Conservation (phyloP, 2,888 invertebrate species). For the Heliconius erato region DNA sequence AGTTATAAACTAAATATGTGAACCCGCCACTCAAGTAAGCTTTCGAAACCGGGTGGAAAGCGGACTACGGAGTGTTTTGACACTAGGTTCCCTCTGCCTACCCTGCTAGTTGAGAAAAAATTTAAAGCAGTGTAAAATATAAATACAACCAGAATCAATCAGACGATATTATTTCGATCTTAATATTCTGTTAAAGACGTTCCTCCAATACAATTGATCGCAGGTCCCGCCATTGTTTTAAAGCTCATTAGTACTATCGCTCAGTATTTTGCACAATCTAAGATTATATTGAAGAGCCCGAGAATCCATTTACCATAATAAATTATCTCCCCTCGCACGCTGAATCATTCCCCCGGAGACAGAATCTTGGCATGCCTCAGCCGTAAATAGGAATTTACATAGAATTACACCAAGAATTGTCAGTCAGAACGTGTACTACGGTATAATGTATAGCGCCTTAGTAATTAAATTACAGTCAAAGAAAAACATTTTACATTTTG, state of each 20-base stretch:
- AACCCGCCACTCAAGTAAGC: no score
- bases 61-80: neutral
- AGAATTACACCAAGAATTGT: slow-evolving; percentile 57
- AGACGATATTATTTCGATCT: neutral
- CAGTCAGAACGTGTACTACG: slow-evolving; percentile 36
- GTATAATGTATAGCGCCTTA: neutral
- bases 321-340: slow-evolving; percentile 37
- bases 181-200: neutral
- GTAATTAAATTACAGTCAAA: neutral
- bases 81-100: neutral
- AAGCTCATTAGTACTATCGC: slow-evolving; percentile 15
- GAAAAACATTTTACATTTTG: neutral
- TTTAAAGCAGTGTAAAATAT: no score
- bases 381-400: slow-evolving; percentile 62
- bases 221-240: neutral
- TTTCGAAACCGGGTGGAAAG: no score
- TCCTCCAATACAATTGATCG: neutral
- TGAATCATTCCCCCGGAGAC: slow-evolving; percentile 38
- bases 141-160: neutral
- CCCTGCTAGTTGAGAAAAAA: no score
- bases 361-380: slow-evolving; percentile 55
- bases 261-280: slow-evolving; percentile 35
- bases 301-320: slow-evolving; percentile 40
- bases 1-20: no score
- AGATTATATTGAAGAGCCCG: slow-evolving; percentile 33